Percentiles rank a stretch among this genome's conserved stretches.
These are phyloP conservation scores for Platycercus adscitus DNA, from an alignment of 2,113 vertebrate genomes.

Conservation along the genomic window DNA sequence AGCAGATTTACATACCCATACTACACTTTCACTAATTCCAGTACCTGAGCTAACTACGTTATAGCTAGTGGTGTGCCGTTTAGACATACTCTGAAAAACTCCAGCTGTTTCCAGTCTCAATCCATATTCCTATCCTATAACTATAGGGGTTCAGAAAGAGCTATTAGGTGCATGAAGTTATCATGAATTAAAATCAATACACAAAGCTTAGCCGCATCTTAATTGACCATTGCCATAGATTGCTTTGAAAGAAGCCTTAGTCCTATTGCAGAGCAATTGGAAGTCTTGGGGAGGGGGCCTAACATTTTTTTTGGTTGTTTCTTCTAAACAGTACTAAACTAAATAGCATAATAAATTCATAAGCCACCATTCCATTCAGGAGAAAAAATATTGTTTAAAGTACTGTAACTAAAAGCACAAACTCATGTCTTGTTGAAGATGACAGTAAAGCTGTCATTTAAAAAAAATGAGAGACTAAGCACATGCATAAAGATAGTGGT, in stretches of 20 bases:
- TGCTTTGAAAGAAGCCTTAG: background rate
- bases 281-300: background rate
- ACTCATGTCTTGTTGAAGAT: background rate
- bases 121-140: background rate
- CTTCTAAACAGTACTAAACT: background rate
- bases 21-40: background rate
- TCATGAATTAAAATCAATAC: constrained; percentile 51
- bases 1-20: background rate
- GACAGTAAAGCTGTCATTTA: background rate
- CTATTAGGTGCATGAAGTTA: constrained; percentile 31
- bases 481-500: background rate
- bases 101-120: background rate
- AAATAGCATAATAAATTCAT: background rate
- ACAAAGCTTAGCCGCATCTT: background rate
- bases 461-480: background rate
- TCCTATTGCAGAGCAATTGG: background rate
- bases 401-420: background rate
- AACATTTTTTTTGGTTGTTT: background rate
- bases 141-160: background rate
- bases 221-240: background rate
- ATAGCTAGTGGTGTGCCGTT: background rate
- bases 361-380: background rate
- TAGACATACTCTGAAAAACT: background rate
- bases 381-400: background rate
- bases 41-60: background rate